Conservation (phyloP, 2,888 invertebrate genomes). For the Polyommatus icarus region DNA sequence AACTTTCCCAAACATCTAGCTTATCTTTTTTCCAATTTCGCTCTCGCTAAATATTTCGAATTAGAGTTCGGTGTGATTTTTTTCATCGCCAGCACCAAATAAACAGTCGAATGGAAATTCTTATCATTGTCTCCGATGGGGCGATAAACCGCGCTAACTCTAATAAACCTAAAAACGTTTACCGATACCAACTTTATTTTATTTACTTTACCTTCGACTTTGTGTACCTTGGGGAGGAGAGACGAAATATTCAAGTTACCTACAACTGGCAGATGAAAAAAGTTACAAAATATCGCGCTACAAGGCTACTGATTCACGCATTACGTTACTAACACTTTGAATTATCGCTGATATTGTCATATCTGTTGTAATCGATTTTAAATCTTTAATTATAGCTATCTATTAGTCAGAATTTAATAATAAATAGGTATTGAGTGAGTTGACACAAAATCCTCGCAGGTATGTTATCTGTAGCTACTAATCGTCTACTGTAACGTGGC, state of each 20-base stretch:
- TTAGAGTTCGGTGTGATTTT: constrained; percentile 49
- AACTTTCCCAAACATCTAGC: no score
- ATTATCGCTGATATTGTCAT: no score
- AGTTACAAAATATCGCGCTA: background rate
- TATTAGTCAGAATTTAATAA: no score
- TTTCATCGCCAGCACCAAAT: constrained; percentile 51
- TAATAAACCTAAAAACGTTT: constrained; percentile 36
- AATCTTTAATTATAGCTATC: no score
- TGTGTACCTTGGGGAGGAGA: background rate
- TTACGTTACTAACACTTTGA: background rate
- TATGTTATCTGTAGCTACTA: no score
- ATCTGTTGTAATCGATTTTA: no score
- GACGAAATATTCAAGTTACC: background rate
- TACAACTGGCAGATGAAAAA: background rate
- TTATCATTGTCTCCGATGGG: constrained; percentile 62
- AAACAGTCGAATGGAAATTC: constrained; percentile 65
- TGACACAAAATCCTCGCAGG: no score
- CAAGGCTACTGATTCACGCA: background rate
- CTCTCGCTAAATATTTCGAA: no score
- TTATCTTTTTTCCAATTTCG: no score
- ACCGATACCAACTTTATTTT: constrained; percentile 36
- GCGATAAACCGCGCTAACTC: constrained; percentile 38
- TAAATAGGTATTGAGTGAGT: no score
- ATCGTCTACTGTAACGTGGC: no score
- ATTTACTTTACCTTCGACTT: constrained; percentile 27